Base-by-base conservation (phyloP, 2,113 vertebrate genomes). In the Siniperca knerii region DNA sequence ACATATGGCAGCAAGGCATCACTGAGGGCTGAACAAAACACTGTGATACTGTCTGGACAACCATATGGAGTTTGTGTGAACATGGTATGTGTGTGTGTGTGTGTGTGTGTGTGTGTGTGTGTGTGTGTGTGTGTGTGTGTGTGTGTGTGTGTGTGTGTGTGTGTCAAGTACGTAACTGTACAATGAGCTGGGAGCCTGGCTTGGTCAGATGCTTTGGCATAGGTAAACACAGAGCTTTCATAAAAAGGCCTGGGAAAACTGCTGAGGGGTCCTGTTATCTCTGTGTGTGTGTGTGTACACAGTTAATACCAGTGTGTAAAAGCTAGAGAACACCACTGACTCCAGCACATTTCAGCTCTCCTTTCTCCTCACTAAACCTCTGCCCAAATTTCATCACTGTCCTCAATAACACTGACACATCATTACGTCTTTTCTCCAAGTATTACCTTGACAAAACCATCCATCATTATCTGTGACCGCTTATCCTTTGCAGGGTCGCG, bases 261-360 rank as follows among this genome's bases (percentile, higher is more conserved):
- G 87, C 90, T 83, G 90, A 91, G 80, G 15, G 20, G 8, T 35
- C 61, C 75, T 44, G 75, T 83, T 77, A 86, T 88, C 75, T 37
- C 20, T 25, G 54, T 23, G 58, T 75, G 68, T 69, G 76, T 83
- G 50, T 62, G 37, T 35, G n/a, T 75, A 44, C 54, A 66, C 42
- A 46, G 29, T 69, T 61, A 37, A 81, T 72, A 81, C 68, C 75
- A 62, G 57, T 25, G 74, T 83, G 62, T 55, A 85, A 80, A 82
- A 65, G 58, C 40, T 65, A 61, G 55, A 77, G 67, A 40, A 75
- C 60, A 85, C 71, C 67, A 78, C 81, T 85, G 75, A 90, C 65
- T 82, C 69, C 70, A 85, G 83, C 85, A 90, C 71, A 87, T 86
- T 90, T 80, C 60, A 70, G 44, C 64, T 46, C n/a, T 33, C 40